Conservation (phyloP, 2,113 vertebrate genomes). For the Steatornis caripensis region DNA sequence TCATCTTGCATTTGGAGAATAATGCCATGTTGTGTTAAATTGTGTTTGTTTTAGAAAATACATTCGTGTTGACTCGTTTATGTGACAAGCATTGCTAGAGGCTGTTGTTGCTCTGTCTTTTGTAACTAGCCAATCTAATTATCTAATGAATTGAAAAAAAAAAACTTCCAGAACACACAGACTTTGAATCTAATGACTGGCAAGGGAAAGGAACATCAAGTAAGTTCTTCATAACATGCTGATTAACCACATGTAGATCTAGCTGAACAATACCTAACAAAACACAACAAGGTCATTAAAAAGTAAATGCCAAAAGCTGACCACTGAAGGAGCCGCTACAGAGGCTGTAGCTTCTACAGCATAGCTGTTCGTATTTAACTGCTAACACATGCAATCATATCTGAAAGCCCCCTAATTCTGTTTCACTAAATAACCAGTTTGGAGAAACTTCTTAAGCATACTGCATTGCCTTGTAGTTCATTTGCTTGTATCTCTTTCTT, state of each 20-base stretch:
- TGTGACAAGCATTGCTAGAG: not conserved
- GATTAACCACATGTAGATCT: not conserved
- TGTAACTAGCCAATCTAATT: not conserved
- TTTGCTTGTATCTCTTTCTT: not conserved
- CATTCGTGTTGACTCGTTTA: not conserved
- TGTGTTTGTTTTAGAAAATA: not conserved
- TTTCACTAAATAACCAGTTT: not conserved
- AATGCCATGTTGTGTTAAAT: not conserved
- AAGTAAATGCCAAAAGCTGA: not conserved
- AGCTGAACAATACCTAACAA: not conserved
- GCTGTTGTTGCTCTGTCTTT: not conserved
- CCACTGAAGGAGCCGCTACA: not conserved
- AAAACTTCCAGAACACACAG: not conserved
- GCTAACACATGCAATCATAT: not conserved
- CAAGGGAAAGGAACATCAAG: not conserved
- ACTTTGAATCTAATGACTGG: not conserved
- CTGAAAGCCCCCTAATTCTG: not conserved
- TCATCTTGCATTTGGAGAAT: not conserved
- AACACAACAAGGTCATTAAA: not conserved
- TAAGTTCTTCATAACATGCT: not conserved
- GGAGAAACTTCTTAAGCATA: not conserved
- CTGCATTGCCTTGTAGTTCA: not conserved
- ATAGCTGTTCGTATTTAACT: not conserved
- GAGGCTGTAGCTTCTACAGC: not conserved
- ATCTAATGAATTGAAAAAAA: not conserved